Evolutionary conservation across 2,113 vertebrate species (phyloP).

Genomic region (Proterorhinus semilunaris): DNA sequence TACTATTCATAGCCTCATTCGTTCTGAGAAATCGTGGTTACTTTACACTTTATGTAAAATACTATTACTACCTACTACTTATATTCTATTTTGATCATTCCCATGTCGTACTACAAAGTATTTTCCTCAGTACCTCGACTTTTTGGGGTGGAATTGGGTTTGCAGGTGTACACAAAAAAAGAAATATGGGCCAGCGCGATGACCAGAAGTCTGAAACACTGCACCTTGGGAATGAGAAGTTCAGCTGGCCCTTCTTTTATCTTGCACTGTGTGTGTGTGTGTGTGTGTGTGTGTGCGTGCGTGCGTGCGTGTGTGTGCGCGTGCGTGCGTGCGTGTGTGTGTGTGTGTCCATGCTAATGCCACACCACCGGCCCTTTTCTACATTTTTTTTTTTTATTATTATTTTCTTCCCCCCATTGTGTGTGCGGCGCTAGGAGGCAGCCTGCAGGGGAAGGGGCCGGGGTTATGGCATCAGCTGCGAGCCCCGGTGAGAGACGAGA

Average conservation of each 20-base stretch:
- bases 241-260: slow-evolving; percentile 5
- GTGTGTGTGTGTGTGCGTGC: slow-evolving; percentile 27
- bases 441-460: slow-evolving; percentile 74
- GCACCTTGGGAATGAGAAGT: slow-evolving; percentile 9
- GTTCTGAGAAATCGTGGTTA: too few relatives aligned
- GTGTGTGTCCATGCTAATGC: slow-evolving; percentile 71
- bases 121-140: neutral
- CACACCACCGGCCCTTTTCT: slow-evolving; percentile 54
- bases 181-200: neutral
- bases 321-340: slow-evolving; percentile 45
- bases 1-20: too few relatives aligned
- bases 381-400: slow-evolving; percentile 15
- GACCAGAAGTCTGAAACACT: slow-evolving; percentile 1
- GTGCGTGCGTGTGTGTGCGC: slow-evolving; percentile 36
- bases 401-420: slow-evolving; percentile 23
- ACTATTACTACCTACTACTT: too few relatives aligned
- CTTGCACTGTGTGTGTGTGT: slow-evolving; percentile 18
- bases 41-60: too few relatives aligned
- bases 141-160: neutral
- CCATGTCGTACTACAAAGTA: neutral
- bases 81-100: neutral
- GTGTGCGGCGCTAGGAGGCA: slow-evolving; percentile 63
- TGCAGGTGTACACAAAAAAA: slow-evolving; percentile 1
- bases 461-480: slow-evolving; percentile 77
- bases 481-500: slow-evolving; percentile 75